Evolutionary conservation across 2,113 vertebrate genomes (phyloP), one percentile per base, ranked within the genome.

Genomic region (Phoxinus phoxinus): DNA sequence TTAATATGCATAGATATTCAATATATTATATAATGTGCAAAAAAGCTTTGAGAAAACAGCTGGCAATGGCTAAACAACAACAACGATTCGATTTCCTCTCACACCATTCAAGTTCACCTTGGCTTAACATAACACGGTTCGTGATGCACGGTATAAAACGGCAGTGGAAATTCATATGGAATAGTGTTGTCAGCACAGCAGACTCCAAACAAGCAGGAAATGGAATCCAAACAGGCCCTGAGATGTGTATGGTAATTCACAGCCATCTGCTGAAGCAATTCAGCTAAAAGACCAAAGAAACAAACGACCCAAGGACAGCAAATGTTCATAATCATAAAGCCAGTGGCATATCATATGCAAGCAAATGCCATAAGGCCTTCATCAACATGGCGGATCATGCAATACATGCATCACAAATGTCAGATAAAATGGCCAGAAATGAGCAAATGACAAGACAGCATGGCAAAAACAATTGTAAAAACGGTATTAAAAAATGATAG

Each of bases 101-200:
- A 46, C 72, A 83, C 37, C 73, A 71, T 63, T 56, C 6, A 35
- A n/a, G 67, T 46, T 53, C 17, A 61, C 59, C 59, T 69, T 32
- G 25, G 58, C 71, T 63, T 75, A 35, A 74, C 41, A 63, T 30
- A 56, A 41, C 74, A 79, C 69, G 79, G 87, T 76, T 81, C 61
- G 79, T 71, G 69, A 83, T 61, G 61, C 51, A 51, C 83, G 41
- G 32, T 79, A 88, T 83, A 85, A 74, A 79, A 88, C 73, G 69
- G 78, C 78, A 80, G 58, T 74, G 46, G 61, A 75, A 74, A 83
- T 63, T 82, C 13, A 74, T 41, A 44, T 27, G 67, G 84, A 83
- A 82, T 46, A 46, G 37, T 63, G 30, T 53, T 81, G 79, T 88
- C 87, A 87, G 87, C 84, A 87, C 37, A 19, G 25, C 41, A 75